These are phyloP conservation scores for Patagioenas fasciata DNA, from an alignment of 2,113 vertebrate genomes.

Conservation along the genomic window DNA sequence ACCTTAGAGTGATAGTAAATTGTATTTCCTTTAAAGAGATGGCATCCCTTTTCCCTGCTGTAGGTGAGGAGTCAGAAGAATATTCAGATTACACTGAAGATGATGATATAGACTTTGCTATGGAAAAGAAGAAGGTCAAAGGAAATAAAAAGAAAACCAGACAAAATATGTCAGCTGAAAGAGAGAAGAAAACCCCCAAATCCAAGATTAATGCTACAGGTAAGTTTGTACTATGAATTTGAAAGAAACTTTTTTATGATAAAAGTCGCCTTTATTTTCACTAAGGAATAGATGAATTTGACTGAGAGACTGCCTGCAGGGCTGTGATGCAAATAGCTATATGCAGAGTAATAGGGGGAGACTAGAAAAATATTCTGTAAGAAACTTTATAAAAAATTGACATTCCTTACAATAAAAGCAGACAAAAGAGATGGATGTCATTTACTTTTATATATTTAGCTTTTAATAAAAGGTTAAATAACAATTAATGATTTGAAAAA, in stretches of 20 bases:
- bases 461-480: not conserved
- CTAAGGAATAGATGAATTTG: not conserved
- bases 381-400: not conserved
- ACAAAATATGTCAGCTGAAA: constrained; percentile 27
- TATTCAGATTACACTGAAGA: constrained; percentile 76
- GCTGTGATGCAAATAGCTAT: not conserved
- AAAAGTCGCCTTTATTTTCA: not conserved
- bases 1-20: not conserved
- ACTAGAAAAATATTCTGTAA: not conserved
- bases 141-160: constrained; percentile 48
- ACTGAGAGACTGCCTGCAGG: not conserved
- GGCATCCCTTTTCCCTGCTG: not conserved
- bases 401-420: not conserved
- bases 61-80: constrained; percentile 74
- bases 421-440: not conserved
- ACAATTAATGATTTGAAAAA: not conserved
- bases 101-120: constrained; percentile 78
- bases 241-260: not conserved
- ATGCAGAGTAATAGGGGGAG: not conserved
- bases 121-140: constrained; percentile 53
- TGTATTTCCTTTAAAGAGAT: not conserved
- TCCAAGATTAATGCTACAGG: constrained; percentile 4
- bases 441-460: not conserved
- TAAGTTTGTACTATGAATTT: constrained; percentile 1
- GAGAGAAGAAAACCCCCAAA: constrained; percentile 63